Conservation (phyloP, 2,113 vertebrate species). For the Platichthys stellatus region DNA sequence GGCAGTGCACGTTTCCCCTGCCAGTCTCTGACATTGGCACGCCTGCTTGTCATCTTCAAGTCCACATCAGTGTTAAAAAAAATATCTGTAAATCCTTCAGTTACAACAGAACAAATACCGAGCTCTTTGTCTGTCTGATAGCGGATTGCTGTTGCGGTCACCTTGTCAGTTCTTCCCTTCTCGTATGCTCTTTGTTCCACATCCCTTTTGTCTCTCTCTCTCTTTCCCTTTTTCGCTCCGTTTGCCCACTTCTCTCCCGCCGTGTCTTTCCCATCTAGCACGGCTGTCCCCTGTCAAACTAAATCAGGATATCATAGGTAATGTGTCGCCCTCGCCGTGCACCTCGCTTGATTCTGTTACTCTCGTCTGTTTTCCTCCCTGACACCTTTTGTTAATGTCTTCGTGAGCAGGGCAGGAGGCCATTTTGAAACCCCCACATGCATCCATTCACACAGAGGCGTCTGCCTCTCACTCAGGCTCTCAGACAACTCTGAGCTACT, state of each 20-base stretch:
- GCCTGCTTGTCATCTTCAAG: constrained; percentile 43
- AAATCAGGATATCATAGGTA: background rate
- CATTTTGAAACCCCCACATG: background rate
- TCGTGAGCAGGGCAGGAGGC: background rate
- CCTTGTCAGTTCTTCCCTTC: constrained; percentile 18
- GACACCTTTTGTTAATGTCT: background rate
- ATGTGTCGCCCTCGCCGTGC: background rate
- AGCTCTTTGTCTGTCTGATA: constrained; percentile 27
- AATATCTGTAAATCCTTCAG: constrained; percentile 15
- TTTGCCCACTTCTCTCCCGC: background rate
- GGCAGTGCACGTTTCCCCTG: constrained; percentile 45
- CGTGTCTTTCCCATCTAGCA: background rate
- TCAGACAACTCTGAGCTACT: background rate
- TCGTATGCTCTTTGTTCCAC: constrained; percentile 5
- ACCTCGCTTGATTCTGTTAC: background rate
- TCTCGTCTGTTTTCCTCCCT: background rate
- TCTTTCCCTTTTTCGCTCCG: background rate
- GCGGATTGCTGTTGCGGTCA: constrained; percentile 28
- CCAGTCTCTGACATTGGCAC: constrained; percentile 54
- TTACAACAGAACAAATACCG: constrained; percentile 8
- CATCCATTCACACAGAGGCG: too few relatives aligned
- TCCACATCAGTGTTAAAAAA: constrained; percentile 36
- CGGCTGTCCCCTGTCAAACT: background rate
- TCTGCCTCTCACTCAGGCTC: too few relatives aligned
- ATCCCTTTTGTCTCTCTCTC: background rate